Evolutionary conservation across 2,113 vertebrate species (phyloP), one percentile per base, ranked within the genome.

Genomic region (Poicephalus meyeri): DNA sequence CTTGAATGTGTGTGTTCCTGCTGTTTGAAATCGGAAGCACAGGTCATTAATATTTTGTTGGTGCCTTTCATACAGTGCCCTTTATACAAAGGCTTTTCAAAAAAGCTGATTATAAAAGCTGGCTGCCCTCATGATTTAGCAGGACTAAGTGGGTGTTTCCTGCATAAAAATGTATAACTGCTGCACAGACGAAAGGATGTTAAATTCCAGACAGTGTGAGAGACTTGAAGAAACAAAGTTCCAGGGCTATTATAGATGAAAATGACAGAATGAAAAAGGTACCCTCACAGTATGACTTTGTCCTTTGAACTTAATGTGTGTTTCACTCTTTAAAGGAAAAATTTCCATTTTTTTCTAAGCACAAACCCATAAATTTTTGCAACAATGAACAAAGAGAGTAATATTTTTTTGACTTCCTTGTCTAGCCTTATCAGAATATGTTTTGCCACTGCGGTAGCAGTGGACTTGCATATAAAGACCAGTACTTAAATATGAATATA

Each of bases 1-100:
- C 23, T 69, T 86, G 56, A 70, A 80, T 85, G 77, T 66, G 35
- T 19, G 15, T 86, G 18, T 73, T 58, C 91, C 86, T 96, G 47
- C 63, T 96, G 64, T 80, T 91, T 86, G 66, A 94, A 49, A 96
- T 80, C 25, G 2, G 60, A 92, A 84, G 50, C 88, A 94, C 0
- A 13, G 85, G 74, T 93, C 77, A 78, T 96, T 96, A 92, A 95
- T 73, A 50, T 95, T 97, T 97, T 96, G 89, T 88, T 96, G 74
- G 66, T 94, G 82, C 10, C 76, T 88, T 92, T 97, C 89, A 95
- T 91, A 93, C 29, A 79, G 64, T 86, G 79, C 39, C 19, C 49
- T 94, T 95, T 89, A 77, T 89, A 95, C 58, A 96, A 91, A 96
- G 85, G 24, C 4, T 66, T 97, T 97, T 97, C 72, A 97, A 81